A percentile compares a stretch with the other conserved stretches of the same genome.
phyloP scores from a whole-genome alignment of 2,797 vertebrate genomes.

The Cyprinodon diabolis region DNA sequence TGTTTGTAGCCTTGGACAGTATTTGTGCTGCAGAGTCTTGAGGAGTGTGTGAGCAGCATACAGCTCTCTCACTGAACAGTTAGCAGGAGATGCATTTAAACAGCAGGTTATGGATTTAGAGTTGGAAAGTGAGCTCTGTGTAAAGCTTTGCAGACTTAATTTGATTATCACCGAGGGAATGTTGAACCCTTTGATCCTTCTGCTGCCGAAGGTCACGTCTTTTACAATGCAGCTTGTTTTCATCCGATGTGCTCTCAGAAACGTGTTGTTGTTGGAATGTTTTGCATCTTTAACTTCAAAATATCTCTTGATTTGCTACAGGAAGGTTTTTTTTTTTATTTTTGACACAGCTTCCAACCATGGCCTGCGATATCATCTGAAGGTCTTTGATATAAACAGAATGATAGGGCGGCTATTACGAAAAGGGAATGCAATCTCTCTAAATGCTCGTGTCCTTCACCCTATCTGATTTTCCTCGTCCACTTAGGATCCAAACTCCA shows the following conservation, averaged over 20 bases:
- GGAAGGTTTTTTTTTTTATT: conserved; percentile 1
- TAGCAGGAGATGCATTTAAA: conserved; percentile 36
- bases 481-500: conserved; percentile 74
- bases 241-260: conserved; percentile 1
- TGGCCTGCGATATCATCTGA: conserved; percentile 55
- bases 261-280: conserved; percentile 14
- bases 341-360: conserved; percentile 36
- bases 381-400: conserved; percentile 44
- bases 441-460: conserved; percentile 62
- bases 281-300: conserved; percentile 29
- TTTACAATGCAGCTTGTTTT: conserved; percentile 34
- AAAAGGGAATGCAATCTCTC: conserved; percentile 52
- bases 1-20: conserved; percentile 67
- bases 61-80: conserved; percentile 41
- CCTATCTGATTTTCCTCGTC: conserved; percentile 65
- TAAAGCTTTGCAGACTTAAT: conserved; percentile 46
- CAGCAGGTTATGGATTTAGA: conserved; percentile 44
- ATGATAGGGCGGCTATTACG: conserved; percentile 37
- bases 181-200: conserved; percentile 58
- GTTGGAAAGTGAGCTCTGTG: conserved; percentile 44
- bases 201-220: conserved; percentile 33
- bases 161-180: conserved; percentile 50
- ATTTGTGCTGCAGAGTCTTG: conserved; percentile 56
- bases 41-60: conserved; percentile 48
- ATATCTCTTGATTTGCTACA: conserved; percentile 3